A percentile compares a stretch with the other conserved stretches of the same genome.
These are phyloP conservation scores for Polyploca ridens DNA, from an alignment of 2,888 invertebrate species.

Conservation along the genomic window DNA sequence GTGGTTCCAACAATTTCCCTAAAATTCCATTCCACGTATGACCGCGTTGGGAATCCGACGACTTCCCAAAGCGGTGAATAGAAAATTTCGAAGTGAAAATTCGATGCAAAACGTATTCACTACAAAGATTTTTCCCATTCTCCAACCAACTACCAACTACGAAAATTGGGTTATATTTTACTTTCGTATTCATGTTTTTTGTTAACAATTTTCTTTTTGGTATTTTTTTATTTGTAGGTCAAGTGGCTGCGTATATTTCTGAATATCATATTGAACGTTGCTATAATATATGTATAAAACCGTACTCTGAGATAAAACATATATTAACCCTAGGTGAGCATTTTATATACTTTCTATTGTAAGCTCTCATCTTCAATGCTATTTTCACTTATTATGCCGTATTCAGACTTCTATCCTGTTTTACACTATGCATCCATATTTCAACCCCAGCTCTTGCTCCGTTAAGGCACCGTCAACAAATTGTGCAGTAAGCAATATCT, in stretches of 20 bases:
- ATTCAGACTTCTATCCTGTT: too few species aligned
- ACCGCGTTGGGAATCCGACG: constrained; percentile 26
- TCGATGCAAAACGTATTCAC: constrained; percentile 26
- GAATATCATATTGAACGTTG: not conserved
- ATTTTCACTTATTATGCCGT: too few species aligned
- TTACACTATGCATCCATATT: too few species aligned
- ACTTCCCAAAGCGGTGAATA: constrained; percentile 11
- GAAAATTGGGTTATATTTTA: constrained; percentile 23
- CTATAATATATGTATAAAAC: not conserved
- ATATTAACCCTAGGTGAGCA: too few species aligned
- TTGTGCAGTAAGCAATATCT: constrained; percentile 6
- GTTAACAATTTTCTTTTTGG: not conserved
- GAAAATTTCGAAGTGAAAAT: constrained; percentile 24
- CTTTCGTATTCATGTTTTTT: constrained; percentile 10
- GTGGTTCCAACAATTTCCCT: constrained; percentile 32
- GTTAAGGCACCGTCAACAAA: not conserved
- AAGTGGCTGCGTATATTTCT: not conserved
- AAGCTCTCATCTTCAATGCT: too few species aligned
- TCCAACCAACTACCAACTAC: constrained; percentile 20
- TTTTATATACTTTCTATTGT: too few species aligned
- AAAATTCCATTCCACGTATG: constrained; percentile 35
- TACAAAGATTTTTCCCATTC: constrained; percentile 25
- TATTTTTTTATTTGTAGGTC: not conserved
- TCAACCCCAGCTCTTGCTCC: not conserved
- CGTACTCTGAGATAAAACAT: too few species aligned